A percentile compares a stretch with the other conserved stretches of the same genome.
Evolutionary conservation across 2,113 vertebrate genomes (phyloP).

Genomic region (Stercorarius parasiticus): DNA sequence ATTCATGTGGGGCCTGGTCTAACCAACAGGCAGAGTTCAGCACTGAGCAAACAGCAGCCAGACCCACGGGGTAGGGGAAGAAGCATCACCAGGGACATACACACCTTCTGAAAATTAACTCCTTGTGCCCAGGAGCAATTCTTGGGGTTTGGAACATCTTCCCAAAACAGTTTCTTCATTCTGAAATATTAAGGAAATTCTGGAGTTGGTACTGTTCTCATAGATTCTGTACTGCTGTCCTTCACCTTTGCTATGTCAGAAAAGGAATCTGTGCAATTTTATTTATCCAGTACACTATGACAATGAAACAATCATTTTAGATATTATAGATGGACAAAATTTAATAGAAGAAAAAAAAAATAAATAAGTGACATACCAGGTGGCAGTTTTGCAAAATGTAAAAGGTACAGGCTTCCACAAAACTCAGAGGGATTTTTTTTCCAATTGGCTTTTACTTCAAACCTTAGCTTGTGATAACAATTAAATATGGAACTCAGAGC

Average conservation of each 20-base stretch:
- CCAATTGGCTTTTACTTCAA: background rate
- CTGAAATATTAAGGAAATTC: conserved; percentile 67
- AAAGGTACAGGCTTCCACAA: background rate
- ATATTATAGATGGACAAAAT: background rate
- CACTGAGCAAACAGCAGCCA: background rate
- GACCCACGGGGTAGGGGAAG: background rate
- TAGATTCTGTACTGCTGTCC: background rate
- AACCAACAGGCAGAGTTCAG: background rate
- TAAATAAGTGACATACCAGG: background rate
- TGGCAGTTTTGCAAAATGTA: background rate
- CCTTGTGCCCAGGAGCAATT: conserved; percentile 96
- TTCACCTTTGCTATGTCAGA: background rate
- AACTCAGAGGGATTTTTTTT: background rate
- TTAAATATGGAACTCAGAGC: background rate
- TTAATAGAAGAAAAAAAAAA: background rate
- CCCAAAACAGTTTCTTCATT: conserved; percentile 92
- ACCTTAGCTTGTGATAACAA: background rate
- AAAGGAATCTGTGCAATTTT: background rate
- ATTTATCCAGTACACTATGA: background rate
- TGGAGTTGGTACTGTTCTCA: background rate
- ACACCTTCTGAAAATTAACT: conserved; percentile 91
- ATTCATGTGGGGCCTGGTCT: no score
- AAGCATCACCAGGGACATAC: background rate
- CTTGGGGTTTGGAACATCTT: conserved; percentile 93
- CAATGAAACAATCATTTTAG: background rate